phyloP scores from a whole-genome alignment of 2,888 invertebrate species.

The Mamestra brassicae region DNA sequence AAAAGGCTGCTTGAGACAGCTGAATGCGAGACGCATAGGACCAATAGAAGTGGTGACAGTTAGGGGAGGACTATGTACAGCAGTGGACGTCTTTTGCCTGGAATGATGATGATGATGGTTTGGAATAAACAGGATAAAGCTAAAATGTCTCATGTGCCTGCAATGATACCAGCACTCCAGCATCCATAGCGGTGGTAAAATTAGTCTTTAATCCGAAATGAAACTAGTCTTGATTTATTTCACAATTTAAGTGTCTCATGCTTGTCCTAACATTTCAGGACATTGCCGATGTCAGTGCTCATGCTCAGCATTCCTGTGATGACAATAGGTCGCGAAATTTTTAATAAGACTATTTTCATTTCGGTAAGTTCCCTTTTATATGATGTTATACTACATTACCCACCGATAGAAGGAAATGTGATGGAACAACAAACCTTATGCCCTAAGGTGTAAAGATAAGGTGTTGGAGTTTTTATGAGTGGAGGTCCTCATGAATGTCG shows the following conservation, averaged over 20 bases:
- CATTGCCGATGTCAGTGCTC: conserved; percentile 15
- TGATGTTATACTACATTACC: not conserved
- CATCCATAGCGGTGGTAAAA: not conserved
- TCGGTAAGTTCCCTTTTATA: conserved; percentile 36
- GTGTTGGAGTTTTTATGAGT: too few relatives aligned
- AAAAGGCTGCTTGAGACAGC: too few relatives aligned
- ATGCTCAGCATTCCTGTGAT: not conserved
- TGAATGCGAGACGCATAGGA: too few relatives aligned
- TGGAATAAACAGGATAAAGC: not conserved
- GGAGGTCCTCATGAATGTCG: too few relatives aligned
- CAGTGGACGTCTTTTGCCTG: too few relatives aligned
- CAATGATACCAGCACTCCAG: not conserved
- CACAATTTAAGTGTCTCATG: conserved; percentile 5
- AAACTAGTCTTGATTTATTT: conserved; percentile 42
- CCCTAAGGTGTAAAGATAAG: too few relatives aligned
- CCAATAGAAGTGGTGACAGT: too few relatives aligned
- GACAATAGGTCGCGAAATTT: conserved; percentile 9
- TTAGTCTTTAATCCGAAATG: conserved; percentile 9
- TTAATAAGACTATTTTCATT: conserved; percentile 53
- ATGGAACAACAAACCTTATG: not conserved
- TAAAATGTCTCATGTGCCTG: not conserved
- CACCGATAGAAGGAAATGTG: not conserved
- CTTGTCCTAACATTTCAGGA: conserved; percentile 47
- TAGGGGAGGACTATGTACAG: too few relatives aligned
- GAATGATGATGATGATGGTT: too few relatives aligned